Evolutionary conservation across 2,113 vertebrate genomes (phyloP).

Genomic region (Eolophus roseicapilla): DNA sequence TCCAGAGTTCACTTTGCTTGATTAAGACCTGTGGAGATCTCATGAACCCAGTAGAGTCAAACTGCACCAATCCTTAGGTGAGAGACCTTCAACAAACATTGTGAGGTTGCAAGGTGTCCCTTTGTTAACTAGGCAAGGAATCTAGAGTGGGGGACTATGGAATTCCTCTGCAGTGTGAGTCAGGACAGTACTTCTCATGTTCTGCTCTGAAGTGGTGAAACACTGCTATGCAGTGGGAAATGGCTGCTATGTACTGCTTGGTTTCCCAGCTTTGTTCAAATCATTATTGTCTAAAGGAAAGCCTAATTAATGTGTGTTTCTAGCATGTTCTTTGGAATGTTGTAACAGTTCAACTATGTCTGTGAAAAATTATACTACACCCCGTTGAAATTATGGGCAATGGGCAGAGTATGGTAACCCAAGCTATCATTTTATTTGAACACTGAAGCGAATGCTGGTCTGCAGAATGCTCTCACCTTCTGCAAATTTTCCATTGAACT

Average conservation of each 20-base stretch:
- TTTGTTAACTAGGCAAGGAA: background rate
- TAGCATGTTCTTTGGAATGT: background rate
- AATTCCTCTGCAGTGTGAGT: background rate
- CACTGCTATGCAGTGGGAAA: background rate
- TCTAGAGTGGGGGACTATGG: accelerated
- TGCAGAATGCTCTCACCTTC: background rate
- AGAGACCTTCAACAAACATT: background rate
- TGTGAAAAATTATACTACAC: background rate
- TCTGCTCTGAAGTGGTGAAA: background rate
- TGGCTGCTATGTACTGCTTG: background rate
- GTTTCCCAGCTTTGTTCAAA: background rate
- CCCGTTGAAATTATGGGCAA: background rate
- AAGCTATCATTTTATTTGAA: background rate
- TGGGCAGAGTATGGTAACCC: background rate
- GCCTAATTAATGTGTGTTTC: background rate
- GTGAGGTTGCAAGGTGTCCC: background rate
- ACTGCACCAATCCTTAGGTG: background rate
- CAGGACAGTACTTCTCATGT: background rate
- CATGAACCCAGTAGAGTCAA: background rate
- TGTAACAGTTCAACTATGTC: background rate
- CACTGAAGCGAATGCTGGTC: accelerated
- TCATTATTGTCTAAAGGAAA: background rate
- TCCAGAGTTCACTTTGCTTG: background rate
- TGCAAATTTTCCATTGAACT: background rate
- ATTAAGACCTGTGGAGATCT: background rate